Evolutionary conservation across 2,888 invertebrate genomes (phyloP), one percentile per base, ranked within the genome.

Genomic region (Flexamia atlantica): DNA sequence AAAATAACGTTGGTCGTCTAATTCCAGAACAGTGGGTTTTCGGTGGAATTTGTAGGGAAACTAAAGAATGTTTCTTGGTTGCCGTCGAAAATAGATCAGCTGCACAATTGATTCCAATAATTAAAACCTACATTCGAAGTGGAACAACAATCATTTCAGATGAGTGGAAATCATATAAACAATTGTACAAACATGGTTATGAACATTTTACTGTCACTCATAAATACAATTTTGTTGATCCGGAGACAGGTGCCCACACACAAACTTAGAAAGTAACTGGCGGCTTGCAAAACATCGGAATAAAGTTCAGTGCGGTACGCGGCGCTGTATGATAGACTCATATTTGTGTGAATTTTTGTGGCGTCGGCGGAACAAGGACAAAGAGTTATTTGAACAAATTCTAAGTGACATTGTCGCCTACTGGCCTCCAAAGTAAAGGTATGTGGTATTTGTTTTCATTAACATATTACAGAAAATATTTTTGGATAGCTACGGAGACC

Each of bases 331-430:
- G 72, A 23, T 72, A 10, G 25, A 72, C 20, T 72, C 72, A 7
- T 72, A 72, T 14, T 36, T 72, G 70, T 70, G 70, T 70, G 70
- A 70, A 20, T 70, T 70, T 70, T 14, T 70, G 70, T 70, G 70
- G 28, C 36, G 4, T 36, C 32, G 36, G 23, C 10, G 17, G 17
- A 36, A 72, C 28, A 9, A 36, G 9, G 36, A 40, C 20, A 32
- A 72, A 32, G 40, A 72, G 36, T 12, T 72, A 32, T 72, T 36
- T 14, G 42, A 36, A 0, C 5, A 72, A 4, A 46, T 46, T 14
- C 14, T 46, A 9, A 4, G 17, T 3, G 12, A 46, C 12, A 46
- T 46, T 12, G 46, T 12, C 17, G 12, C 4, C 2, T 46, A 14
- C 14, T 46, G 46, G 46, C 46, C 46, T 17, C n/a, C n/a, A n/a